Base-by-base conservation (phyloP, 2,797 vertebrate species). In the Oreortyx pictus region DNA sequence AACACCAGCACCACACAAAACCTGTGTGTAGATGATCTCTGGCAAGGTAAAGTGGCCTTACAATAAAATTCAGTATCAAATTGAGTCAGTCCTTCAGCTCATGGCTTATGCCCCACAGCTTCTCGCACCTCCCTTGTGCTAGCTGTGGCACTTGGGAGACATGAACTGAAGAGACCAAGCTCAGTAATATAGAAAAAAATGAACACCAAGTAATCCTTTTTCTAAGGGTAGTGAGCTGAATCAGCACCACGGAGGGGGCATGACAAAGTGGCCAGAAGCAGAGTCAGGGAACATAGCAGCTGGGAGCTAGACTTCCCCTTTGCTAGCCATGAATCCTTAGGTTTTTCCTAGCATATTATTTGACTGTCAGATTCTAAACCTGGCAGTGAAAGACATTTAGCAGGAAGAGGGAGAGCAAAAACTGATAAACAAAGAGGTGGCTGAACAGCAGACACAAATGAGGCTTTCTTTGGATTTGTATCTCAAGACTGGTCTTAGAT, bases 231-330 rank as follows among this genome's bases (percentile, higher is more conserved):
- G 24, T 57, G 57, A 89, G 41, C 52, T 72, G 66, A 74, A 56
- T 18, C 15, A 56, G n/a, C 44, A 37, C 22, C 41, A 0, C 13
- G 4, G 20, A 71, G 35, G 7, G 24, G 16, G 43, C 16, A 4
- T 3, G 33, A 23, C 16, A 37, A 27, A 33, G 39, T 23, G 57
- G 33, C 19, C 31, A 60, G 76, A 68, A 74, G 22, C 9, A 74
- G 1, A 1, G 14, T 3, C 0, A 0, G 9, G 39, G 14, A 56
- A 33, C 6, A 18, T 17, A 73, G 46, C 31, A 60, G 9, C n/a
- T 24, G 66, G 49, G 39, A 70, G 25, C 1, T 33, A 17, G 29
- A 27, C 14, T 54, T 14, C 3, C 11, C 9, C 6, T 81, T 82
- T 39, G 7, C 0, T 11, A 29, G 24, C 75, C 31, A 16, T 5